These are phyloP conservation scores for Pantherophis alleghaniensis DNA, from an alignment of 2,797 vertebrate genomes.

Conservation along the genomic window DNA sequence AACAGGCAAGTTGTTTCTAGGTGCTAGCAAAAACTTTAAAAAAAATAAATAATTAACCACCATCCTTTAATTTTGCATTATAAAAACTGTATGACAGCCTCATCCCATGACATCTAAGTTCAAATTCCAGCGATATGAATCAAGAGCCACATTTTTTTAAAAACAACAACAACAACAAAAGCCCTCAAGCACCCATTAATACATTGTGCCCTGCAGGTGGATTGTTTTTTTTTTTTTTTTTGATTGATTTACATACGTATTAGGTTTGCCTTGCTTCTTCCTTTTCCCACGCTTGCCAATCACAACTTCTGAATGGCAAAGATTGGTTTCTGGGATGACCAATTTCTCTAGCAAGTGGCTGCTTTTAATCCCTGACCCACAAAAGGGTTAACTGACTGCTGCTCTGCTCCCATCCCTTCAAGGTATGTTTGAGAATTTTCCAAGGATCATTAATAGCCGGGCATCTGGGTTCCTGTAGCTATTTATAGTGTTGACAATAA, in stretches of 20 bases:
- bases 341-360: not conserved
- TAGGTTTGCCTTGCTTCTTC: not conserved
- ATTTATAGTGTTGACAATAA: conserved; percentile 29
- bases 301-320: not conserved
- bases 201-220: not conserved
- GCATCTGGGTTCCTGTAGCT: conserved; percentile 28
- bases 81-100: not conserved
- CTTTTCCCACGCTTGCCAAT: not conserved
- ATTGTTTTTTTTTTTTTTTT: not conserved
- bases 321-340: not conserved
- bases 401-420: conserved; percentile 8
- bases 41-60: not conserved
- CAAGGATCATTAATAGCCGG: conserved; percentile 23
- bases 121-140: not conserved
- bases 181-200: not conserved
- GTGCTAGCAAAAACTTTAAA: not conserved
- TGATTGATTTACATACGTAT: not conserved
- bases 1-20: not conserved
- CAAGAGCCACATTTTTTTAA: not conserved
- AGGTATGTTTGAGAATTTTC: conserved; percentile 37
- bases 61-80: not conserved
- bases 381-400: conserved; percentile 16
- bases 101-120: not conserved
- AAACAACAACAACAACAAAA: not conserved
- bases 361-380: not conserved